Base-by-base conservation (phyloP, 2,888 invertebrate genomes). In the Chesias legatella region DNA sequence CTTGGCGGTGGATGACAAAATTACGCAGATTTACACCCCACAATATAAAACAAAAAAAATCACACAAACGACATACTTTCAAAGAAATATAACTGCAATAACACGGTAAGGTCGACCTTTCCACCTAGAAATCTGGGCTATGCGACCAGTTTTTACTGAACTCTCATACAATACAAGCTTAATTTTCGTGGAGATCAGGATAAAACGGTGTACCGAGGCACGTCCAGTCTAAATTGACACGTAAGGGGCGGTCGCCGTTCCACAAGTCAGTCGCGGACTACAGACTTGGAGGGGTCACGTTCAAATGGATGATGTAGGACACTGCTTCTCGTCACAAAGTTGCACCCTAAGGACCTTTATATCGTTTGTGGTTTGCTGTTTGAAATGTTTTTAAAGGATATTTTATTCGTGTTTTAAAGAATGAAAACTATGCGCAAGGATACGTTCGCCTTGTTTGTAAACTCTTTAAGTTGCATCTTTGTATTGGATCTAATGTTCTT, bases 11-110 rank as follows among this genome's bases (percentile, higher is more conserved):
- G 35, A 44, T 44, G 39, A 32, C 39, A 24, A 40, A 45, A 45
- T 45, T 40, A 45, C 40, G 40, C 33, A 51, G 43, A 42, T 49
- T 47, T 44, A 39, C 44, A 44, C 48, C 51, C 34, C 33, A 48
- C 46, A 50, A 50, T 48, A 54, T 50, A 54, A 54, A 43, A 48
- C 43, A 36, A 39, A 43, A 55, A 54, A 52, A 55, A 60, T 59
- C 56, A 62, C 63, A 61, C 60, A 66, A 68, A 63, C 57, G 57
- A 63, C 62, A 58, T 63, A 64, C 63, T 67, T 59, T 41, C 67
- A 53, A 62, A 71, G 73, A 73, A 72, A 74, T 76, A 75, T 73
- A 69, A 73, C 67, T 58, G 68, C 66, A 65, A 72, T 75, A 73
- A 70, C 63, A 58, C 58, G 58, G 55, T 60, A 64, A 61, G 62